Conservation (phyloP, 2,797 vertebrate genomes). For the Coluber constrictor region DNA sequence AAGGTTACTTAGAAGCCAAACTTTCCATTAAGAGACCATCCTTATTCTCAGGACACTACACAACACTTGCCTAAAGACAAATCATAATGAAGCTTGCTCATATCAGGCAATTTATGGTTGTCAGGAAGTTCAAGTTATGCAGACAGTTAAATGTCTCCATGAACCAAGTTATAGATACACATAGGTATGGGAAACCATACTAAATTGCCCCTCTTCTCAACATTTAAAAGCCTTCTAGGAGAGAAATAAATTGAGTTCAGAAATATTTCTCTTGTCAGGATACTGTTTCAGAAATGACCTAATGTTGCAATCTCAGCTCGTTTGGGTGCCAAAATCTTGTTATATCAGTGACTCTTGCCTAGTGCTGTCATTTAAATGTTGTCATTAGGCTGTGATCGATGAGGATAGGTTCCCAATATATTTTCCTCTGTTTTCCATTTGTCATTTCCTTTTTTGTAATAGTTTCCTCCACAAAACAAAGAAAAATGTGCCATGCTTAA, state of each 20-base stretch:
- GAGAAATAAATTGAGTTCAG: conserved; percentile 64
- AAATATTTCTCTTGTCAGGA: conserved; percentile 59
- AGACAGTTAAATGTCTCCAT: conserved; percentile 26
- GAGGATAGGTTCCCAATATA: conserved; percentile 31
- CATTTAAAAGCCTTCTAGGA: conserved; percentile 45
- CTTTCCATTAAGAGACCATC: background rate
- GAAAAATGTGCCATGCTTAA: background rate
- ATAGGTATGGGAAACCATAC: conserved; percentile 23
- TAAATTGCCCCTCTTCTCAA: conserved; percentile 32
- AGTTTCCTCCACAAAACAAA: background rate
- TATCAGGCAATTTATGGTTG: conserved; percentile 39
- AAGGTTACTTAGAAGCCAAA: background rate
- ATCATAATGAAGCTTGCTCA: conserved; percentile 26
- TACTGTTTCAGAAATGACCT: conserved; percentile 55
- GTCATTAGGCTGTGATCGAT: conserved; percentile 48
- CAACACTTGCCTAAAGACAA: conserved; percentile 1
- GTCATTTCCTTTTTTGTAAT: conserved; percentile 16
- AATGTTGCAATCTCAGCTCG: conserved; percentile 49
- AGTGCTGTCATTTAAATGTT: conserved; percentile 54
- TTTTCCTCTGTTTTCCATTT: background rate
- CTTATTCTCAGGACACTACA: background rate
- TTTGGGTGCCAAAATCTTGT: conserved; percentile 39
- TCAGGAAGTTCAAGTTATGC: conserved; percentile 17
- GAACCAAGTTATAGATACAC: conserved; percentile 17
- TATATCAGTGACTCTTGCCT: conserved; percentile 31